Evolutionary conservation across 1,140 invertebrate genomes (phyloP), one percentile per base, ranked within the genome.

Genomic region (Diprion similis): DNA sequence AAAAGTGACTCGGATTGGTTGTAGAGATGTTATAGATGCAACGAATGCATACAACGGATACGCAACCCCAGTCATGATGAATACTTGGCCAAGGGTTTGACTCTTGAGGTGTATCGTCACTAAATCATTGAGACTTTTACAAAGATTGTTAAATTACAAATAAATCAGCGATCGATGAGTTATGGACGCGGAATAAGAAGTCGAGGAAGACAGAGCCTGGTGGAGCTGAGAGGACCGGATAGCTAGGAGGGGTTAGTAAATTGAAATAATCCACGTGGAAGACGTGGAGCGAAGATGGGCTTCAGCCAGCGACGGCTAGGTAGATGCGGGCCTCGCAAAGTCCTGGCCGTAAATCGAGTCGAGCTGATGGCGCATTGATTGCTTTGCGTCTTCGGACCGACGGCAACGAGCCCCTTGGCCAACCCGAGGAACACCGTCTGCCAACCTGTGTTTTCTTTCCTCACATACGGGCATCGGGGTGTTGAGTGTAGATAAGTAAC

Each of bases 71-170:
- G 24, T 6, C 24, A 37, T 37, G 24, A 37, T 37, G 24, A 37
- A 37, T 37, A 37, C 24, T 37, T 37, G 24, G 24, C 24, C 24
- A 6, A 37, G 24, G 24, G 2, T 37, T 37, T 1, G 24, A 37
- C 1, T 37, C 24, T 37, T 37, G 24, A 37, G 24, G 24, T 1
- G 24, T 37, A 59, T 59, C 9, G 51, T 59, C 51, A 59, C 51
- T 59, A 59, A 59, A 59, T 59, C 51, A 59, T 59, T 59, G 51
- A 9, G 51, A 59, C 51, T 6, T 59, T 59, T 59, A 59, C 51
- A 59, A 59, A 59, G 51, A 59, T 59, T 59, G 51, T 59, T 59
- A 59, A 59, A 59, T 59, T 59, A 59, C 51, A 17, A 59, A 59
- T 59, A 59, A 59, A 59, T 59, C 51, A 59, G 51, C 11, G 11